Percentiles rank a stretch among this genome's conserved stretches.
phyloP scores from a whole-genome alignment of 2,888 invertebrate genomes.

The Pseudolycoriella hygida region DNA sequence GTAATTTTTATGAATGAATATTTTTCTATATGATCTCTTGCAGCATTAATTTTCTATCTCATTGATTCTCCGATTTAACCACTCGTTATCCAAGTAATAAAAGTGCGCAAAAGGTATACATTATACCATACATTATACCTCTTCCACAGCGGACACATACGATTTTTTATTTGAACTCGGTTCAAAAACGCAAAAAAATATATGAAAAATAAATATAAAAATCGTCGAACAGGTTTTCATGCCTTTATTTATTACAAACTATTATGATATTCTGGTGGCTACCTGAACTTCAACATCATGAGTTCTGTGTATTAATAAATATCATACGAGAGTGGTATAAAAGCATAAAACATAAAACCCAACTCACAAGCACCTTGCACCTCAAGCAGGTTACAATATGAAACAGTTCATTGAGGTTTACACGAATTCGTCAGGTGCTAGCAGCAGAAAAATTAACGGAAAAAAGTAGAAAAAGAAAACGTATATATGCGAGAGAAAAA shows the following conservation, averaged over 20 bases:
- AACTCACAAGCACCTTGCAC: slow-evolving; percentile 1
- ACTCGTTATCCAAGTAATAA: background rate
- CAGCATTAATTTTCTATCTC: slow-evolving; percentile 5
- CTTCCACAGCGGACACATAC: too few relatives aligned
- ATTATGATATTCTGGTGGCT: slow-evolving; percentile 2
- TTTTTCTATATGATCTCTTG: background rate
- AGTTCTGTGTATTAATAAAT: background rate
- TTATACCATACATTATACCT: background rate
- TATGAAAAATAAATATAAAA: background rate
- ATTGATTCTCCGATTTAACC: background rate
- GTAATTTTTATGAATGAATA: slow-evolving; percentile 5
- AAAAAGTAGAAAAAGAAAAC: background rate
- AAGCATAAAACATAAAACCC: background rate
- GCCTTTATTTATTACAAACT: background rate
- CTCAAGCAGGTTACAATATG: background rate
- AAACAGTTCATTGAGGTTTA: slow-evolving; percentile 3
- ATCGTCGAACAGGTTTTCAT: slow-evolving; percentile 1
- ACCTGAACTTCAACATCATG: slow-evolving; percentile 3
- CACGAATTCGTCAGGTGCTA: background rate
- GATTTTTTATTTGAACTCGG: too few relatives aligned
- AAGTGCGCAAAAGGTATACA: background rate
- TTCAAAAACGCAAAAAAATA: background rate
- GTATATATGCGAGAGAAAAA: background rate
- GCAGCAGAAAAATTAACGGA: background rate
- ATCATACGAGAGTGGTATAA: background rate